phyloP scores from a whole-genome alignment of 2,113 vertebrate genomes.

The Orthonyx spaldingii region DNA sequence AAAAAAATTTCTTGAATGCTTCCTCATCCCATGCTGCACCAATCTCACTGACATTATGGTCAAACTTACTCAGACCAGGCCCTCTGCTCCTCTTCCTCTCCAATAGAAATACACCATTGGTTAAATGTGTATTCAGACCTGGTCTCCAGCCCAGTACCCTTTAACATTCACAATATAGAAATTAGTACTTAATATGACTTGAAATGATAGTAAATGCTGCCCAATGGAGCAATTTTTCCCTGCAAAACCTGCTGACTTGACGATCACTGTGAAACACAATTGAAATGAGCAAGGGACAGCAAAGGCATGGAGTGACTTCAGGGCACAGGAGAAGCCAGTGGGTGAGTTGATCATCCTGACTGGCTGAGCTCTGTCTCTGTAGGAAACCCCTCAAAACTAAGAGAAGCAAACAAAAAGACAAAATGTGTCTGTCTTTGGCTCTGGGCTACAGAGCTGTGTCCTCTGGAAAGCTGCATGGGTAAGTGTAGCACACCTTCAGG shows the following conservation, averaged over 20 bases:
- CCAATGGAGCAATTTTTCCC: neutral
- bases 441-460: neutral
- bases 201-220: neutral
- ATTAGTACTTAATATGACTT: neutral
- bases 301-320: neutral
- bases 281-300: neutral
- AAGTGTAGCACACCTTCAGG: neutral
- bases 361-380: neutral
- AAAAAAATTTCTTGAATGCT: neutral
- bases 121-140: neutral
- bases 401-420: neutral
- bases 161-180: neutral
- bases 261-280: neutral
- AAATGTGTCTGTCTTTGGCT: neutral
- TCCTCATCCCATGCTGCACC: neutral
- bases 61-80: neutral
- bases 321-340: neutral
- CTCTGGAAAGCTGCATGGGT: neutral
- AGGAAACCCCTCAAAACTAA: neutral
- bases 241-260: neutral
- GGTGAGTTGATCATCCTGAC: neutral
- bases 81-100: neutral
- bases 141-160: neutral
- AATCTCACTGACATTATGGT: neutral
- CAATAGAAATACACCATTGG: neutral